Evolutionary conservation across 2,113 vertebrate species (phyloP).

Genomic region (Catharus minimus): DNA sequence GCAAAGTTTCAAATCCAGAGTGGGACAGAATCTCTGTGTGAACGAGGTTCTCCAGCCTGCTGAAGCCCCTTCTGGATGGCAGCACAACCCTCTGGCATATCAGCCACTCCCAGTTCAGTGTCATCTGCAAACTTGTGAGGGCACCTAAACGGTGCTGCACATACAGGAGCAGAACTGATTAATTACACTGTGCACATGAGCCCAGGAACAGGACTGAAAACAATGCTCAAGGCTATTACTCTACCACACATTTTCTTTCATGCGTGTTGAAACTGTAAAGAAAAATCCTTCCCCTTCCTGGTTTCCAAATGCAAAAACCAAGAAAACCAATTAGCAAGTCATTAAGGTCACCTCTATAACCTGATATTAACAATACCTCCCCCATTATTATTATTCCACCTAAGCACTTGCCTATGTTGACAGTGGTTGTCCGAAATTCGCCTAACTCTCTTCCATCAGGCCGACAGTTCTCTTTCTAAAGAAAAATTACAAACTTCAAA

Average conservation of each 20-base stretch:
- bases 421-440: constrained; percentile 93
- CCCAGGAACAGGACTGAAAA: background rate
- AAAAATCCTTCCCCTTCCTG: background rate
- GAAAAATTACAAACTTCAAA: background rate
- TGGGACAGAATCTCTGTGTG: background rate
- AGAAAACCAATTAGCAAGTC: background rate
- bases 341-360: background rate
- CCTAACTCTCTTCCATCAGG: constrained; percentile 92
- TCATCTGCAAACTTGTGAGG: background rate
- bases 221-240: background rate
- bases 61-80: background rate
- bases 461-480: constrained; percentile 94
- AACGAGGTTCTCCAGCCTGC: background rate
- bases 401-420: constrained; percentile 88
- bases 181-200: background rate
- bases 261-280: background rate
- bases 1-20: background rate
- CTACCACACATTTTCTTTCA: fast-evolving
- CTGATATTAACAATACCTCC: background rate
- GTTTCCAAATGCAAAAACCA: background rate
- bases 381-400: background rate
- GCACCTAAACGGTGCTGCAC: background rate
- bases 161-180: background rate
- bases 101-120: background rate
- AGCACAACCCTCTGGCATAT: background rate